A percentile compares a stretch with the other conserved stretches of the same genome.
These are phyloP conservation scores for Melitaea cinxia DNA, from an alignment of 1,140 invertebrate species.

Conservation along the genomic window DNA sequence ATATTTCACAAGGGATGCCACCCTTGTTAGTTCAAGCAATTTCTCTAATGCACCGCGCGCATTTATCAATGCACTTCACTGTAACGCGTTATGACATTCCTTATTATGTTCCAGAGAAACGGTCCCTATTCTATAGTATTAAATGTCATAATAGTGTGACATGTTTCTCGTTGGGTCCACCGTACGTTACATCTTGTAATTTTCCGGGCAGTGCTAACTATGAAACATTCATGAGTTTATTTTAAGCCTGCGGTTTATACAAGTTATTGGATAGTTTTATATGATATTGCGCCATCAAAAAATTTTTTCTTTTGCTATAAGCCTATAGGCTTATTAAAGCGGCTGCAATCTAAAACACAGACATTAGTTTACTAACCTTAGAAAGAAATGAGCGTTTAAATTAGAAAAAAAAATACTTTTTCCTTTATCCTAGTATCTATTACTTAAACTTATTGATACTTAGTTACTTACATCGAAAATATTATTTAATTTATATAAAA, in stretches of 20 bases:
- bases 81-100: not conserved
- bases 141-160: not conserved
- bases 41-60: slow-evolving; percentile 31
- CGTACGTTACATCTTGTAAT: slow-evolving; percentile 39
- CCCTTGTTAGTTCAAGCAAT: slow-evolving; percentile 30
- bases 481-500: too few relatives aligned
- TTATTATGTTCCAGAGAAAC: not conserved
- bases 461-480: too few relatives aligned
- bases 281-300: slow-evolving; percentile 10
- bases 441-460: too few relatives aligned
- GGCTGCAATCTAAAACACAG: too few relatives aligned
- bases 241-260: slow-evolving; percentile 41
- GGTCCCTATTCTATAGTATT: not conserved
- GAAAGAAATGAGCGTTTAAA: too few relatives aligned
- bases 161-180: not conserved
- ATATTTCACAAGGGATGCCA: slow-evolving; percentile 16
- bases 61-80: slow-evolving; percentile 19
- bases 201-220: slow-evolving; percentile 40
- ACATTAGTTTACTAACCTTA: too few relatives aligned
- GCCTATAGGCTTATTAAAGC: too few relatives aligned
- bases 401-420: too few relatives aligned
- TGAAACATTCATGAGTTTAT: slow-evolving; percentile 57
- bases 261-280: slow-evolving; percentile 43
- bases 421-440: too few relatives aligned
- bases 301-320: too few relatives aligned